Evolutionary conservation across 2,888 invertebrate species (phyloP).

Genomic region (Drosophila demipolita): DNA sequence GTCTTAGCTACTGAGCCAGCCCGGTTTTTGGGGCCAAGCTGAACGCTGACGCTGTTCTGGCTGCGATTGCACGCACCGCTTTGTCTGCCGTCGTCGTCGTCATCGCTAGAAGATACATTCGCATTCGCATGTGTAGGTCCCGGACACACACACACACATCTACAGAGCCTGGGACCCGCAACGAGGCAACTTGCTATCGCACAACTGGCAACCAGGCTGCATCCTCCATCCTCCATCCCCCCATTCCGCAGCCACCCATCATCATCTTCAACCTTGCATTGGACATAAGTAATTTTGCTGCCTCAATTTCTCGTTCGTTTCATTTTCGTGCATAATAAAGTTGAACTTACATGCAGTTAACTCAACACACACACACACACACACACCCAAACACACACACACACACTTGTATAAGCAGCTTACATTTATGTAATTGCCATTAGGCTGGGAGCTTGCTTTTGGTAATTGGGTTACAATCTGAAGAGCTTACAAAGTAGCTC

Average conservation of each 20-base stretch:
- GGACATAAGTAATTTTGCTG: conserved; percentile 68
- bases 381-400: not conserved
- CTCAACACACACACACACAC: conserved; percentile 18
- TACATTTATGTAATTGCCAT: conserved; percentile 16
- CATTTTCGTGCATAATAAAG: conserved; percentile 77
- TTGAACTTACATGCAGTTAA: conserved; percentile 59
- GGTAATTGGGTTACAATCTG: conserved; percentile 41
- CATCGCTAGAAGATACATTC: conserved; percentile 57
- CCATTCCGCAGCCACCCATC: not conserved
- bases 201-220: conserved; percentile 8
- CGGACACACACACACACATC: not conserved
- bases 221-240: conserved; percentile 5
- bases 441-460: conserved; percentile 8
- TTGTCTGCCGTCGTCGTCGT: conserved; percentile 65
- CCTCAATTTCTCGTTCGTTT: conserved; percentile 64
- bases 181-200: conserved; percentile 46
- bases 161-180: conserved; percentile 21
- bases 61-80: conserved; percentile 77
- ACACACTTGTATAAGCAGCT: not conserved
- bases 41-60: conserved; percentile 66
- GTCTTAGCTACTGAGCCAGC: conserved; percentile 4
- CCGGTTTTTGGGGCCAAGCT: conserved; percentile 37
- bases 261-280: conserved; percentile 44
- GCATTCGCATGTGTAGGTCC: conserved; percentile 36
- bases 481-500: conserved; percentile 7